These are phyloP conservation scores for Eulemur mongoz DNA, from an alignment of 2,797 vertebrate species.

Conservation along the genomic window DNA sequence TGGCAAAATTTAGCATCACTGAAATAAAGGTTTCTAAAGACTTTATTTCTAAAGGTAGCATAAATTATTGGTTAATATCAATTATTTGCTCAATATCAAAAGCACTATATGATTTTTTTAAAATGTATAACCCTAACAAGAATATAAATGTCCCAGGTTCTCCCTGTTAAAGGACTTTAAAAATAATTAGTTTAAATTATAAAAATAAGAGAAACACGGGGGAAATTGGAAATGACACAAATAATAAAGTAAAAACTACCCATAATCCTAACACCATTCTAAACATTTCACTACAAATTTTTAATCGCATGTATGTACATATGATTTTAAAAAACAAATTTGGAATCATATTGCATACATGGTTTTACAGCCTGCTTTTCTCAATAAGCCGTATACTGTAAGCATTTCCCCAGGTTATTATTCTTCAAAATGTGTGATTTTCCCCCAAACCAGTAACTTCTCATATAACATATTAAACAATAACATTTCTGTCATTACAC, in stretches of 20 bases:
- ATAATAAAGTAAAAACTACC: not conserved
- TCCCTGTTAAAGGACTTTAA: not conserved
- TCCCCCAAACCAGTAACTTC: not conserved
- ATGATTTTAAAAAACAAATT: conserved; percentile 14
- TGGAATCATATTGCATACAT: not conserved
- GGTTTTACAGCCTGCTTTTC: not conserved
- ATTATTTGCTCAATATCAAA: conserved; percentile 9
- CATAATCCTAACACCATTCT: not conserved
- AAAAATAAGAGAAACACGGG: not conserved
- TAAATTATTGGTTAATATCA: conserved; percentile 1
- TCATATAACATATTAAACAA: not conserved
- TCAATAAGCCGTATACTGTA: not conserved
- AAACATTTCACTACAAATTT: not conserved
- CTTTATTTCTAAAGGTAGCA: not conserved
- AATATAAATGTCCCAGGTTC: not conserved
- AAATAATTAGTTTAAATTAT: conserved; percentile 9
- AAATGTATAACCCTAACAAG: conserved; percentile 1
- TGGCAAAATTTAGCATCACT: not conserved
- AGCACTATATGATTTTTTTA: not conserved
- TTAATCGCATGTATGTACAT: not conserved
- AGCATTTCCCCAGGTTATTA: not conserved
- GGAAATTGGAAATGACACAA: not conserved
- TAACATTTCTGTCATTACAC: not conserved
- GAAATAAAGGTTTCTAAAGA: not conserved
- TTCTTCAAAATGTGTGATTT: not conserved